These are phyloP conservation scores for Chionomys nivalis DNA, from an alignment of 2,113 vertebrate species.

Conservation along the genomic window DNA sequence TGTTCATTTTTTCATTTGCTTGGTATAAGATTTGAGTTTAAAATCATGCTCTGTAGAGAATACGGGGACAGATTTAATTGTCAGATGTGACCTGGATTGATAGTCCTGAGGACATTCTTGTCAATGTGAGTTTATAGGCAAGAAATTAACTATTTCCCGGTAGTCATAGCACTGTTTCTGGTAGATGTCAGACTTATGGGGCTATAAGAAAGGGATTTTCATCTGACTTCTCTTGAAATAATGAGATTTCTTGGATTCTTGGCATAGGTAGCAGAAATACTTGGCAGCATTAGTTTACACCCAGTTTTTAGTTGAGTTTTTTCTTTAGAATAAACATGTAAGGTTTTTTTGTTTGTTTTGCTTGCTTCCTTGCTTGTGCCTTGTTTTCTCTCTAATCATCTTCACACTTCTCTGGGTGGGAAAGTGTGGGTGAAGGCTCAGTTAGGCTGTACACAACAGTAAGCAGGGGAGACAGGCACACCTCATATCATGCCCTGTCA, in stretches of 20 bases:
- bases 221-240: slow-evolving; percentile 11
- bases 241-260: slow-evolving; percentile 2
- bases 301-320: neutral
- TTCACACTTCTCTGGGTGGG: neutral
- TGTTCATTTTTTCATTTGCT: slow-evolving; percentile 6
- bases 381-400: neutral
- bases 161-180: slow-evolving; percentile 1
- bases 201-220: neutral
- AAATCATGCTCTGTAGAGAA: neutral
- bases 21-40: slow-evolving; percentile 22
- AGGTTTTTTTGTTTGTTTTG: neutral
- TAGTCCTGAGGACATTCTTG: neutral
- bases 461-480: neutral
- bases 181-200: neutral
- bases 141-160: neutral
- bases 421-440: neutral
- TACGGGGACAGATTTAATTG: neutral
- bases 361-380: neutral
- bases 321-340: slow-evolving; percentile 16
- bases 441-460: neutral
- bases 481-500: neutral
- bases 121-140: too few relatives aligned
- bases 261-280: neutral
- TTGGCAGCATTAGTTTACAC: neutral
- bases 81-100: neutral